A percentile compares a stretch with the other conserved stretches of the same genome.
These are phyloP conservation scores for Plutomurus gul DNA, from an alignment of 1,140 invertebrate genomes.

Conservation along the genomic window DNA sequence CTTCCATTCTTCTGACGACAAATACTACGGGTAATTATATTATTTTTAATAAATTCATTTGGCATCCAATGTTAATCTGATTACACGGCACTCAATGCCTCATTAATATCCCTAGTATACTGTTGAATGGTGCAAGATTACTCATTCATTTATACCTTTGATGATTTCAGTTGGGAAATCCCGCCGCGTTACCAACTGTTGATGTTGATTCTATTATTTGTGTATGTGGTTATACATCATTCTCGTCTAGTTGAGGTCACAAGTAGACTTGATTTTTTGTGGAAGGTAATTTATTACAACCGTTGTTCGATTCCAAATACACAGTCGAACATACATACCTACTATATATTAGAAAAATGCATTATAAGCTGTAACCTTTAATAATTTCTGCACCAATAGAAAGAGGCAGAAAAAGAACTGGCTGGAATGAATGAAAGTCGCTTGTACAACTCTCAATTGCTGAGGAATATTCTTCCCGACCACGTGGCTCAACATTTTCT, in stretches of 20 bases:
- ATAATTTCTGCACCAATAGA: too few relatives aligned
- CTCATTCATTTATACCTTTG: background rate
- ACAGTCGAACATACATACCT: too few relatives aligned
- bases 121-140: too few relatives aligned
- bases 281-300: too few relatives aligned
- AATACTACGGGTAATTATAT: background rate
- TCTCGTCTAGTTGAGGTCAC: slow-evolving; percentile 88
- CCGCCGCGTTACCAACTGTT: slow-evolving; percentile 55
- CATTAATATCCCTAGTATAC: background rate
- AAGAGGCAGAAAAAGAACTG: slow-evolving; percentile 75
- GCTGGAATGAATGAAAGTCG: slow-evolving; percentile 88
- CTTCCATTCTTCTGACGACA: slow-evolving; percentile 53
- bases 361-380: too few relatives aligned
- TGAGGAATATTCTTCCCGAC: slow-evolving; percentile 93
- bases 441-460: slow-evolving; percentile 79
- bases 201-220: slow-evolving; percentile 81
- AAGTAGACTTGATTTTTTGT: slow-evolving; percentile 88
- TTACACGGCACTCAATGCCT: too few relatives aligned
- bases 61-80: too few relatives aligned
- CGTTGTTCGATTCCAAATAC: too few relatives aligned
- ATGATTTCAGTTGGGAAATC: slow-evolving; percentile 18
- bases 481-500: slow-evolving; percentile 95
- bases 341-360: too few relatives aligned
- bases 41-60: too few relatives aligned
- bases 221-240: slow-evolving; percentile 86